Evolutionary conservation across 2,888 invertebrate species (phyloP).

Genomic region (Spilosoma lubricipeda): DNA sequence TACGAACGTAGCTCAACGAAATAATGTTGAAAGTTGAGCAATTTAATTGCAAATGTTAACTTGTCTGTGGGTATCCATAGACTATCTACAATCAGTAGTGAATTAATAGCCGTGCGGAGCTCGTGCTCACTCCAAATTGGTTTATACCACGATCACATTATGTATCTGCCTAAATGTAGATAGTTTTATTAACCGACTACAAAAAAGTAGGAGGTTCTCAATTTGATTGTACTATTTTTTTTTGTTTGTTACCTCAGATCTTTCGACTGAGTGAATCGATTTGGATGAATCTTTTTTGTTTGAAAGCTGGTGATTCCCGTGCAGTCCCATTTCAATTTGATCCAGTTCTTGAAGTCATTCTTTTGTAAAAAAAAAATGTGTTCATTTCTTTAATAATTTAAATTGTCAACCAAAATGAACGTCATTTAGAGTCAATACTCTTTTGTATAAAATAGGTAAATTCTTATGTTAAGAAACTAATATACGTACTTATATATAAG

Average conservation of each 20-base stretch:
- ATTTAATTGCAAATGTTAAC: slow-evolving; percentile 28
- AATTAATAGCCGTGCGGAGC: slow-evolving; percentile 53
- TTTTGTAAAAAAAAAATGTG: too few species aligned
- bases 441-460: neutral
- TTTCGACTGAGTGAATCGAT: too few species aligned
- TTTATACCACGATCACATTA: slow-evolving; percentile 31
- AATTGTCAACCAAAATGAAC: slow-evolving; percentile 12
- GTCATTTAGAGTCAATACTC: slow-evolving; percentile 5
- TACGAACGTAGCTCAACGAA: neutral
- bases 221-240: too few species aligned
- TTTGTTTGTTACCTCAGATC: too few species aligned
- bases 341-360: too few species aligned
- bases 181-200: too few species aligned
- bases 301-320: too few species aligned
- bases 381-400: slow-evolving; percentile 16
- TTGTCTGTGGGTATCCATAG: slow-evolving; percentile 52
- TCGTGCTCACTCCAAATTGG: slow-evolving; percentile 51
- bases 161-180: slow-evolving; percentile 32
- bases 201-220: too few species aligned
- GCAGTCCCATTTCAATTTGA: too few species aligned
- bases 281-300: too few species aligned
- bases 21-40: slow-evolving; percentile 26
- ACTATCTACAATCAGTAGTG: slow-evolving; percentile 68
- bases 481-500: neutral
- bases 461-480: neutral